Evolutionary conservation across 2,113 vertebrate species (phyloP).

Genomic region (Spermophilus dauricus): DNA sequence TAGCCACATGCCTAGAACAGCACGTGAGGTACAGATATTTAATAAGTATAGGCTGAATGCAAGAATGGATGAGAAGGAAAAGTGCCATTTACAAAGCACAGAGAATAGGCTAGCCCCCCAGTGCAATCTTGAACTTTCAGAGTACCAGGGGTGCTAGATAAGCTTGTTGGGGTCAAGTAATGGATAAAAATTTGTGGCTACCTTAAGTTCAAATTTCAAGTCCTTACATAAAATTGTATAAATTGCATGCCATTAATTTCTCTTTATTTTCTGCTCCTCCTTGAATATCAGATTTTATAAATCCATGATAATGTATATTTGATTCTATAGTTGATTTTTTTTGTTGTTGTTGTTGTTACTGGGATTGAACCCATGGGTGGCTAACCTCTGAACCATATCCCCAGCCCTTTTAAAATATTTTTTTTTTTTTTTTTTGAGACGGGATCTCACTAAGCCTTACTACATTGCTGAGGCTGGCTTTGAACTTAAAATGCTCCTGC

Average conservation of each 20-base stretch:
- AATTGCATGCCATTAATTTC: neutral
- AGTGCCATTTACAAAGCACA: neutral
- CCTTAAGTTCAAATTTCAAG: neutral
- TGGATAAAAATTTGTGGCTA: neutral
- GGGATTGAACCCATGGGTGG: no score
- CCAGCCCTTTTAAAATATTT: no score
- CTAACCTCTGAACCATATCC: no score
- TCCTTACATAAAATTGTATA: neutral
- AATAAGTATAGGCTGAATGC: neutral
- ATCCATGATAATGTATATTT: neutral
- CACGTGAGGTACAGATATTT: neutral
- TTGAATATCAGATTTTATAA: neutral
- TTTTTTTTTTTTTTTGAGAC: no score
- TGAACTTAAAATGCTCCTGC: no score
- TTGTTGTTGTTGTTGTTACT: no score
- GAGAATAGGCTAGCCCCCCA: neutral
- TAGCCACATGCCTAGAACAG: neutral
- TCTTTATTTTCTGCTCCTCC: neutral
- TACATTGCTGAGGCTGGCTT: no score
- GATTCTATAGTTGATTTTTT: neutral
- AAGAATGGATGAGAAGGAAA: neutral
- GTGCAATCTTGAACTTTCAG: neutral
- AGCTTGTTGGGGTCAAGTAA: neutral
- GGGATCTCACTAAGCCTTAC: no score
- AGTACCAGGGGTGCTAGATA: no score